phyloP scores from a whole-genome alignment of 2,113 vertebrate genomes.

The Plecturocebus donacophilus region DNA sequence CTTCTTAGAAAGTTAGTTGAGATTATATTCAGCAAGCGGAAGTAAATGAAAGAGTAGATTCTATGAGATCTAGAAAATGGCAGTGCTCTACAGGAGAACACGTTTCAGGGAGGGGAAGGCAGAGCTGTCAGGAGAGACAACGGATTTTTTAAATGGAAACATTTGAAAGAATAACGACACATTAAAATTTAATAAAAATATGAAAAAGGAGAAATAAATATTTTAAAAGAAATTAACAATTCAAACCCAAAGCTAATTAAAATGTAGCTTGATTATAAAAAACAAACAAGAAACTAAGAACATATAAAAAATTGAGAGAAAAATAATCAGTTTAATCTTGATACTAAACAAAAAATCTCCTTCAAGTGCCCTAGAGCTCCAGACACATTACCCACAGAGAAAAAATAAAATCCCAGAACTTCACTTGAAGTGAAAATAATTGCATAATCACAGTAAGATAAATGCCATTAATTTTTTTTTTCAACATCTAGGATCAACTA shows the following conservation, averaged over 20 bases:
- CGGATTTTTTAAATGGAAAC: background rate
- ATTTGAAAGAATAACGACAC: background rate
- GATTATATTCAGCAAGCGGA: background rate
- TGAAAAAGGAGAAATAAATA: background rate
- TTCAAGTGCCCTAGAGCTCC: background rate
- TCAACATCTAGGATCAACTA: background rate
- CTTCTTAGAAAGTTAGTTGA: background rate
- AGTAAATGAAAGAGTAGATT: background rate
- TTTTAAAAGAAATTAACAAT: background rate
- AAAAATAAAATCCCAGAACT: background rate
- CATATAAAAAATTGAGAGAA: background rate
- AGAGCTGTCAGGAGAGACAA: background rate
- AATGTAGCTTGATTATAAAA: background rate
- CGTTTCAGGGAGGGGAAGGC: background rate
- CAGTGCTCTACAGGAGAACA: background rate
- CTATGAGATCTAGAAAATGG: background rate
- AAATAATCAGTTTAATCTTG: background rate
- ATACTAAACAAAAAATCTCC: background rate
- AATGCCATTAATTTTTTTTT: background rate
- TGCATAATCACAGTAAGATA: background rate
- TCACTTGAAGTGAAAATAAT: background rate
- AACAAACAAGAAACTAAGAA: background rate
- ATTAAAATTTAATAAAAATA: background rate
- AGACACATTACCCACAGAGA: background rate
- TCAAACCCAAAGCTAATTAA: background rate